These are phyloP conservation scores for Phrynocephalus vlangalii DNA, from an alignment of 2,797 vertebrate genomes.

Conservation along the genomic window DNA sequence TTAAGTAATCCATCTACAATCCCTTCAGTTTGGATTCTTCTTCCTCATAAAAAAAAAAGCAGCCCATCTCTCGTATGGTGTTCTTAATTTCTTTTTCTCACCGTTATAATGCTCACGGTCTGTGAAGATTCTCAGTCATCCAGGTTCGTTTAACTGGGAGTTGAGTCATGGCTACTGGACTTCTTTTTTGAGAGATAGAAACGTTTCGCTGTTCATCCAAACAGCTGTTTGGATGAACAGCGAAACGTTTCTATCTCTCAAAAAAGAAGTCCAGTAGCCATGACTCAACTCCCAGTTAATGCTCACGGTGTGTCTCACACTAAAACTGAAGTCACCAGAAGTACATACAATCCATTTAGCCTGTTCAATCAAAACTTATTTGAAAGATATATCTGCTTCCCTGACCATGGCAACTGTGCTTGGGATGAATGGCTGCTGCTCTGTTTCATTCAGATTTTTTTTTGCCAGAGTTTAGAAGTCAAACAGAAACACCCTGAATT, in stretches of 20 bases:
- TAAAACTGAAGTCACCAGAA: constrained; percentile 61
- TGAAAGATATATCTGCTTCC: constrained; percentile 70
- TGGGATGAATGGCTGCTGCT: constrained; percentile 68
- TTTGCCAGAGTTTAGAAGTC: constrained; percentile 74
- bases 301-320: constrained; percentile 38
- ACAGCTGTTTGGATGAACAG: too few relatives aligned
- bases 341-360: constrained; percentile 3
- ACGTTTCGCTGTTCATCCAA: too few relatives aligned
- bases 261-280: too few relatives aligned
- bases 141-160: too few relatives aligned
- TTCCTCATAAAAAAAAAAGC: constrained; percentile 60
- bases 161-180: too few relatives aligned
- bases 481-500: constrained; percentile 81
- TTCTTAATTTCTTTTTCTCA: too few relatives aligned
- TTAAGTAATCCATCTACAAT: constrained; percentile 20
- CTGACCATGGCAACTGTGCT: constrained; percentile 75
- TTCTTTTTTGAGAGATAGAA: too few relatives aligned
- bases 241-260: too few relatives aligned
- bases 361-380: constrained; percentile 70
- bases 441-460: constrained; percentile 60
- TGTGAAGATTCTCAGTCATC: too few relatives aligned
- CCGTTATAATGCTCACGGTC: neutral
- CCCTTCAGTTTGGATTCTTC: constrained; percentile 38
- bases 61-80: constrained; percentile 30
- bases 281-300: too few relatives aligned